phyloP scores from a whole-genome alignment of 2,113 vertebrate species.

The Cettia cetti region DNA sequence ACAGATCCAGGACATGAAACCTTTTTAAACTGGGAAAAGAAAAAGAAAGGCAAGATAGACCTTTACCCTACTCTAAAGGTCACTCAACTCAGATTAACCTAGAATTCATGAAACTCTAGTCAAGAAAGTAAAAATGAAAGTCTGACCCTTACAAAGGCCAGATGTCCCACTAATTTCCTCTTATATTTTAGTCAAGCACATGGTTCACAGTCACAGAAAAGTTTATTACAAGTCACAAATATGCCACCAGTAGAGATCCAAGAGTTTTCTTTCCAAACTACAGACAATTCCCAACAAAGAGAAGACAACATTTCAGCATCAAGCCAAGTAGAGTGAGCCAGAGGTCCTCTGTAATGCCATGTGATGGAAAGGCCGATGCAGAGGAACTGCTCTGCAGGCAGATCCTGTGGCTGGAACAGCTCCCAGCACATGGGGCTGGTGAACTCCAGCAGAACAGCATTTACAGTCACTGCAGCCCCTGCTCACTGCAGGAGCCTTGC shows the following conservation, averaged over 20 bases:
- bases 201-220: not conserved
- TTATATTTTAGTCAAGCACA: not conserved
- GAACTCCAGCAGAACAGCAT: not conserved
- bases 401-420: not conserved
- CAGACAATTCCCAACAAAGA: not conserved
- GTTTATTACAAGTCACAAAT: not conserved
- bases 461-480: not conserved
- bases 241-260: not conserved
- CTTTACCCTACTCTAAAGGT: not conserved
- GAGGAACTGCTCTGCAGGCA: not conserved
- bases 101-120: not conserved
- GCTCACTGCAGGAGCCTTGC: not conserved
- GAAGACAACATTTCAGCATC: not conserved
- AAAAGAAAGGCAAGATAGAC: not conserved
- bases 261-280: not conserved
- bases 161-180: not conserved
- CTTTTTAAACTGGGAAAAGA: not conserved
- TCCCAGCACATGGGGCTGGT: rapidly evolving
- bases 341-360: not conserved
- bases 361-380: not conserved
- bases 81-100: not conserved
- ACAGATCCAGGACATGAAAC: not conserved
- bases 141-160: not conserved
- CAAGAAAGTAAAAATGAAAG: constrained; percentile 4
- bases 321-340: not conserved